phyloP scores from a whole-genome alignment of 2,888 invertebrate species.

The Suillia variegata region DNA sequence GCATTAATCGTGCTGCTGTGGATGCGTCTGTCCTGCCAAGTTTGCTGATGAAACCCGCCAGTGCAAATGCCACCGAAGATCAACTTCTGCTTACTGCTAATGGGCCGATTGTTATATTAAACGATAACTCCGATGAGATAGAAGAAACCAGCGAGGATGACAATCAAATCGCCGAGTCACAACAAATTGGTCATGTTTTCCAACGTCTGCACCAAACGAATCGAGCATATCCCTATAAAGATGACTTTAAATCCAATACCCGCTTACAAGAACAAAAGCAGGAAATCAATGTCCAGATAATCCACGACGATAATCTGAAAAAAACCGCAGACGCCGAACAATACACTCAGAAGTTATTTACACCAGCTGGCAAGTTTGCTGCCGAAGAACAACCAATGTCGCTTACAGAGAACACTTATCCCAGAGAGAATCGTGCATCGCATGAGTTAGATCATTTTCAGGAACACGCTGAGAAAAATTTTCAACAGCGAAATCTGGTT shows the following conservation, averaged over 20 bases:
- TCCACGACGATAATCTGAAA: conserved; percentile 36
- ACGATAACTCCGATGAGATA: conserved; percentile 62
- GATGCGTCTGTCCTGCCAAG: conserved; percentile 48
- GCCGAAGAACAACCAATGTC: neutral
- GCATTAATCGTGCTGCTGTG: conserved; percentile 66
- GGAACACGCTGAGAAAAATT: conserved; percentile 40
- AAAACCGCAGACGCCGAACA: neutral
- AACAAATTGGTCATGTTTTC: conserved; percentile 41
- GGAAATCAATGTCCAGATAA: conserved; percentile 52
- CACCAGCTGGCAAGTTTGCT: neutral
- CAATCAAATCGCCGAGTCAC: conserved; percentile 60
- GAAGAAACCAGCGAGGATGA: conserved; percentile 58
- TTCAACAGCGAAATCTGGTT: conserved; percentile 26
- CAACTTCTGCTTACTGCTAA: conserved; percentile 22
- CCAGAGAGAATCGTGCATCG: conserved; percentile 10
- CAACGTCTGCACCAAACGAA: conserved; percentile 31
- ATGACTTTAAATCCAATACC: conserved; percentile 14
- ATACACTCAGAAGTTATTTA: neutral
- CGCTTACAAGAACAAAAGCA: conserved; percentile 33
- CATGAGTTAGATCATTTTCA: conserved; percentile 43
- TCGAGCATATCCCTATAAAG: conserved; percentile 24
- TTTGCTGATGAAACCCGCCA: conserved; percentile 38
- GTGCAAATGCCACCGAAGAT: conserved; percentile 14
- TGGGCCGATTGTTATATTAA: conserved; percentile 63
- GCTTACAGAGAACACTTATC: too few species aligned